A percentile compares a stretch with the other conserved stretches of the same genome.
Evolutionary conservation across 2,113 vertebrate species (phyloP).

Genomic region (Anguilla rostrata): DNA sequence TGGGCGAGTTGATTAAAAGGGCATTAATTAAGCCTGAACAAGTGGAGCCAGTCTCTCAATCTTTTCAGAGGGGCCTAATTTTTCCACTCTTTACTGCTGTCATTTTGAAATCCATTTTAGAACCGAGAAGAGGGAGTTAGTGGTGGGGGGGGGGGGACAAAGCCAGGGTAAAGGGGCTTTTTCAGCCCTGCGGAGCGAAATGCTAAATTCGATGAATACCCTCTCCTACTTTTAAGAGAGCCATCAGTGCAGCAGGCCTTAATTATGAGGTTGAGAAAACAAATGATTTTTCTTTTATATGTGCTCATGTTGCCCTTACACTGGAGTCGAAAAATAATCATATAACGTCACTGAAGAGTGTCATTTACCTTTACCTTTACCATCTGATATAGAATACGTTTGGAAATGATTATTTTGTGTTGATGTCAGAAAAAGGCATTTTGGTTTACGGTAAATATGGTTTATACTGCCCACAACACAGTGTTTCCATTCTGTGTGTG

Average conservation of each 20-base stretch:
- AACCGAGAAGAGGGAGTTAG: neutral
- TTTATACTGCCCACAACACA: neutral
- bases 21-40: slow-evolving; percentile 37
- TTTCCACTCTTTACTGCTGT: slow-evolving; percentile 14
- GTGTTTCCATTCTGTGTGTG: neutral
- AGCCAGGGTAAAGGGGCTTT: neutral
- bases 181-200: neutral
- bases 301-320: neutral
- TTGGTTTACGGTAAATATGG: no score
- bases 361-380: neutral
- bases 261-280: slow-evolving; percentile 2
- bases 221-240: neutral
- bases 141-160: neutral
- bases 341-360: neutral
- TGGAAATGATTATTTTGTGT: no score
- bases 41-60: slow-evolving; percentile 24
- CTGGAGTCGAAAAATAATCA: neutral
- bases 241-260: neutral
- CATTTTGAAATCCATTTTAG: slow-evolving; percentile 8
- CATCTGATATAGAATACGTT: neutral
- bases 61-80: slow-evolving; percentile 37
- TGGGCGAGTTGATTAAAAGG: slow-evolving; percentile 40
- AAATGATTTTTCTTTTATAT: neutral
- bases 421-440: no score
- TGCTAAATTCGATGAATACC: neutral